phyloP scores from a whole-genome alignment of 2,797 vertebrate species.

The Lemur catta region DNA sequence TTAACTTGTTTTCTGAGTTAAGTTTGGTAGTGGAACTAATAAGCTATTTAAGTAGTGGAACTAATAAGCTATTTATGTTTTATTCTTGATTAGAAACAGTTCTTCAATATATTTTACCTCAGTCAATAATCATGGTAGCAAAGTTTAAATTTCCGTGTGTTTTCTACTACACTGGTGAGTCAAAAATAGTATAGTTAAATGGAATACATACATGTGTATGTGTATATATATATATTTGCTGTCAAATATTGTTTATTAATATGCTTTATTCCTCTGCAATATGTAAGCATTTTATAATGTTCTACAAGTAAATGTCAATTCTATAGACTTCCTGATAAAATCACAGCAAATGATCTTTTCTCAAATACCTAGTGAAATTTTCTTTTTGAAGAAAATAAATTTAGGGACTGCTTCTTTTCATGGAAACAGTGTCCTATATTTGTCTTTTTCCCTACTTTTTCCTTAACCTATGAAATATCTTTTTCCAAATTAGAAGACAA shows the following conservation, averaged over 20 bases:
- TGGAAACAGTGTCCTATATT: neutral
- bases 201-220: neutral
- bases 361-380: neutral
- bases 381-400: neutral
- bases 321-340: neutral
- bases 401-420: neutral
- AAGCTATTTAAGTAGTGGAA: neutral
- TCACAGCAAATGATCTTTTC: neutral
- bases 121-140: neutral
- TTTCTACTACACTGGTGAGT: neutral
- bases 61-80: neutral
- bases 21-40: neutral
- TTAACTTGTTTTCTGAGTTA: neutral
- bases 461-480: neutral
- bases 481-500: neutral
- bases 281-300: neutral
- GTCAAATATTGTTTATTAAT: neutral
- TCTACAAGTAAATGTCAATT: neutral
- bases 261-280: neutral
- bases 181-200: neutral
- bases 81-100: neutral
- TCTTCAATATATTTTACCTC: neutral
- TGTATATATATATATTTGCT: neutral
- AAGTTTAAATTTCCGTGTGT: neutral
- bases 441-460: neutral